Conservation (phyloP, 2,797 vertebrate genomes). For the Danio albolineatus region DNA sequence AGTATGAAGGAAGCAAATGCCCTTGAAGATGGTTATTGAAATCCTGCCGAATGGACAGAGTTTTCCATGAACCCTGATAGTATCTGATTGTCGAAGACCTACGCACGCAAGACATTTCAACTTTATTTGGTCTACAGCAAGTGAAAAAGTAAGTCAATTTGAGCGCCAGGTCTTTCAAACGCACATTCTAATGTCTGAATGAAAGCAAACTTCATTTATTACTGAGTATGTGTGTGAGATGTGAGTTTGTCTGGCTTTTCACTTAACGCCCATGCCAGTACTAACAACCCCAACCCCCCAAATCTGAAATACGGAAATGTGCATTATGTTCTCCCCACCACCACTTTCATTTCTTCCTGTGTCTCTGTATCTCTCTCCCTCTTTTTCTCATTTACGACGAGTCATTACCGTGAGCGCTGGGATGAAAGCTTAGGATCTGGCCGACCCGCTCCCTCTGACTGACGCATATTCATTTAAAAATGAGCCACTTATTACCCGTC, state of each 20-base stretch:
- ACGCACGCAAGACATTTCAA: neutral
- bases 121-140: constrained; percentile 1
- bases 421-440: constrained; percentile 74
- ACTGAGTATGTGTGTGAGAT: constrained; percentile 42
- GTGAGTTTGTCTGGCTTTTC: constrained; percentile 70
- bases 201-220: constrained; percentile 30
- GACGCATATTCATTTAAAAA: constrained; percentile 75
- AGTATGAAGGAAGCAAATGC: constrained; percentile 72
- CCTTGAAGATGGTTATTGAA: constrained; percentile 80
- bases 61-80: neutral
- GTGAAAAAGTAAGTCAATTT: neutral
- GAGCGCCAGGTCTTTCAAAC: constrained; percentile 13
- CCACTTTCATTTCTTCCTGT: constrained; percentile 47
- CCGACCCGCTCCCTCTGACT: constrained; percentile 63
- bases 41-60: constrained; percentile 53
- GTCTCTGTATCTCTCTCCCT: constrained; percentile 42
- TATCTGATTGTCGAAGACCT: neutral
- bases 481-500: constrained; percentile 69
- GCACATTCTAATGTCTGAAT: constrained; percentile 28
- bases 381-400: constrained; percentile 63
- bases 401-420: constrained; percentile 63
- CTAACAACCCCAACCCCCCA: constrained; percentile 58
- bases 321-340: constrained; percentile 39
- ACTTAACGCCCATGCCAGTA: constrained; percentile 65
- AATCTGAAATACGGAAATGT: constrained; percentile 67